Evolutionary conservation across 2,888 invertebrate genomes (phyloP).

Genomic region (Drymonia ruficornis): DNA sequence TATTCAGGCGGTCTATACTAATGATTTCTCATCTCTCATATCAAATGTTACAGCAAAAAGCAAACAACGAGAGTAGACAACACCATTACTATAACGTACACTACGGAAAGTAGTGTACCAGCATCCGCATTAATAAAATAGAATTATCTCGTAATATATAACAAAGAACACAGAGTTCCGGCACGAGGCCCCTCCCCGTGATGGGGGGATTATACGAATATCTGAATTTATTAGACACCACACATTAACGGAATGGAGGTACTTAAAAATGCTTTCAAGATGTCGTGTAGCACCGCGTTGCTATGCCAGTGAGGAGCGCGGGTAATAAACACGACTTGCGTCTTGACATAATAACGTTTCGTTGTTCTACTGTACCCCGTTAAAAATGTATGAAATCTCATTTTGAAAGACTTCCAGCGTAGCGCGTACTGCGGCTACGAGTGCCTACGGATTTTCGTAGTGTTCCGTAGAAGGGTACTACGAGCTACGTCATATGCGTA

Average conservation of each 20-base stretch:
- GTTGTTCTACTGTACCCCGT: background rate
- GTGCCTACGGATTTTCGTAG: background rate
- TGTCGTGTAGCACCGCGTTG: slow-evolving; percentile 28
- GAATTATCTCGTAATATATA: slow-evolving; percentile 19
- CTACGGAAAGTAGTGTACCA: background rate
- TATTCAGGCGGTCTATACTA: no score
- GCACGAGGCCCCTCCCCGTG: slow-evolving; percentile 7
- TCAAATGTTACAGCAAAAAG: background rate
- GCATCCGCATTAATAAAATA: slow-evolving; percentile 10
- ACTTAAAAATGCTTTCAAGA: slow-evolving; percentile 49
- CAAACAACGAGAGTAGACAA: background rate
- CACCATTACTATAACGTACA: background rate
- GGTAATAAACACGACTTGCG: background rate
- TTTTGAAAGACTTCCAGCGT: background rate
- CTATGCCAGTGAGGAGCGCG: slow-evolving; percentile 10
- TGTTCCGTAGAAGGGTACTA: background rate
- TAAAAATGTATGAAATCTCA: background rate
- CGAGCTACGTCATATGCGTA: background rate
- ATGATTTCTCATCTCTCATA: no score
- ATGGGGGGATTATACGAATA: slow-evolving; percentile 30
- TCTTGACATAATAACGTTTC: slow-evolving; percentile 1
- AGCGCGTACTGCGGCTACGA: background rate
- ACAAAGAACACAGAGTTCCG: slow-evolving; percentile 13
- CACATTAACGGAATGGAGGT: slow-evolving; percentile 32
- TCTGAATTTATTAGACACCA: slow-evolving; percentile 37